These are phyloP conservation scores for Hyperoodon ampullatus DNA, from an alignment of 2,113 vertebrate species.

Conservation along the genomic window DNA sequence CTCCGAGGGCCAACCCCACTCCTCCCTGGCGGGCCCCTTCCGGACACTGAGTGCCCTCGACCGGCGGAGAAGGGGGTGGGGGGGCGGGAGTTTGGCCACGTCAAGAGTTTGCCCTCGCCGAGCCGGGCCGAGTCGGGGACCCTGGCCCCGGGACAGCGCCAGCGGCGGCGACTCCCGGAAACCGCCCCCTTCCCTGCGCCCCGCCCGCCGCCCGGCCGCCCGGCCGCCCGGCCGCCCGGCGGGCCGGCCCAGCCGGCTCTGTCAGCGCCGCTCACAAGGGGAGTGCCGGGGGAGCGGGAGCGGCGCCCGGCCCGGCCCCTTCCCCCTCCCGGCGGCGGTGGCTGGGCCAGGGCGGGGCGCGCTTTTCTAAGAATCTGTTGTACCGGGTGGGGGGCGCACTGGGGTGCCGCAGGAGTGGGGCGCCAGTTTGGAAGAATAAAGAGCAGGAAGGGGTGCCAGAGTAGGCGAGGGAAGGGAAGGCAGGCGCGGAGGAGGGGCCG, in stretches of 20 bases:
- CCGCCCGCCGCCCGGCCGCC: conserved; percentile 60
- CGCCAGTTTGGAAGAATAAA: conserved; percentile 62
- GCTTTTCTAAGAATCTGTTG: conserved; percentile 79
- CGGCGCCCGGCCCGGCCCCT: conserved; percentile 68
- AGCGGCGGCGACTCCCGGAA: conserved; percentile 79
- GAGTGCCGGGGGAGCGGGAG: conserved; percentile 70
- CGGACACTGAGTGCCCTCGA: conserved; percentile 31
- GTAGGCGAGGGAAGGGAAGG: background rate
- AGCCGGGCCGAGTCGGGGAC: conserved; percentile 67
- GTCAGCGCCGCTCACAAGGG: conserved; percentile 74
- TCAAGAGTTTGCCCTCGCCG: conserved; percentile 71
- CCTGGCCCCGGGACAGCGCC: conserved; percentile 77
- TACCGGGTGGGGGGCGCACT: conserved; percentile 64
- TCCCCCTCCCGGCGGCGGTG: conserved; percentile 65
- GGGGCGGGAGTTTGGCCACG: conserved; percentile 67
- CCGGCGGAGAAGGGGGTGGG: background rate
- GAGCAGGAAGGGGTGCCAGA: conserved; percentile 70
- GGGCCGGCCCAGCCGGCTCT: conserved; percentile 77
- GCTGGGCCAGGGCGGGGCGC: conserved; percentile 74
- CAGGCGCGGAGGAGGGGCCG: conserved; percentile 46
- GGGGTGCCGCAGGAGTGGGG: conserved; percentile 67
- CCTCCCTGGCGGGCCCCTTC: conserved; percentile 9
- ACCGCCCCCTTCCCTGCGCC: conserved; percentile 75
- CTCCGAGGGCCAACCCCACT: background rate
- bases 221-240: conserved; percentile 47